phyloP scores from a whole-genome alignment of 2,797 vertebrate genomes.

The Buceros bicornis region DNA sequence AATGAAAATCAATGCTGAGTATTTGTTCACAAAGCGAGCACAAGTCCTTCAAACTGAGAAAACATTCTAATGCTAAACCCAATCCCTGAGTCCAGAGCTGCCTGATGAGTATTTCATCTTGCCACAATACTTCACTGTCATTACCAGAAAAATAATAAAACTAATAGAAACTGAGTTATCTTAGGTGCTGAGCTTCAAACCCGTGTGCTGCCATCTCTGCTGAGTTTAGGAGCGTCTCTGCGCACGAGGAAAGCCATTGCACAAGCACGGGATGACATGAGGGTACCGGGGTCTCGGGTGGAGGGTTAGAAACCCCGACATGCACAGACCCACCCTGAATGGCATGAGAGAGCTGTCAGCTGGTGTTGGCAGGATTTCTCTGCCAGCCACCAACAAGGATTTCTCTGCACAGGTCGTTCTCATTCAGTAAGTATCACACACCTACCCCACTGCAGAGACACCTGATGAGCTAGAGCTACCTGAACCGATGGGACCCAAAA shows the following conservation, averaged over 20 bases:
- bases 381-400: neutral
- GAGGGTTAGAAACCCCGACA: neutral
- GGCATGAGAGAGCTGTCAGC: neutral
- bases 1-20: neutral
- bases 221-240: neutral
- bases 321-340: neutral
- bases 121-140: neutral
- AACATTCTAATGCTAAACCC: neutral
- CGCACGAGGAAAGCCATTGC: neutral
- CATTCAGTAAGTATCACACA: neutral
- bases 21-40: neutral
- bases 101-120: neutral
- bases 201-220: neutral
- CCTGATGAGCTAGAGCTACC: neutral
- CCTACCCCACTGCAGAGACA: neutral
- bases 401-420: neutral
- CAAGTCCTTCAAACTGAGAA: neutral
- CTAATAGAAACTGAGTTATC: neutral
- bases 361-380: conserved; percentile 5
- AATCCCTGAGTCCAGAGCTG: neutral
- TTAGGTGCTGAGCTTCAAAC: neutral
- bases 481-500: conserved; percentile 36
- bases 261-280: neutral
- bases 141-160: neutral
- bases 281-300: neutral